Base-by-base conservation (phyloP, 2,888 invertebrate genomes). In the Pharmacophagus antenor region DNA sequence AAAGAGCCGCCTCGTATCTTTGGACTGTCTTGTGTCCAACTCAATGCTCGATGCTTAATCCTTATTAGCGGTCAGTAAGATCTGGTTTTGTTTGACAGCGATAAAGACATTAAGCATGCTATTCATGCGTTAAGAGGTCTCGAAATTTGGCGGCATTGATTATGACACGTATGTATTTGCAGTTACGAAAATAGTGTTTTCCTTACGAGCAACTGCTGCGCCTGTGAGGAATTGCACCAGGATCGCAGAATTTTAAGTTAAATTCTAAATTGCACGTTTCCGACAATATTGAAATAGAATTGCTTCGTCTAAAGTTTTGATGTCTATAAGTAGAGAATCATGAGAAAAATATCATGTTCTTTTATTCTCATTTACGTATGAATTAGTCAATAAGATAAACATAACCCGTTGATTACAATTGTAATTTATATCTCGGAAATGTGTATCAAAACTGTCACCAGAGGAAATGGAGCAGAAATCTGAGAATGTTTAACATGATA, bases 171-270 rank as follows among this genome's bases (percentile, higher is more conserved):
- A 31, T 17, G 42, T 20, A 25, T 42, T 23, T 42, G 17, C 17
- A 22, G 41, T 60, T 46, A 47, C 46, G 50, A 60, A 60, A 59
- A 60, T 8, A 31, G 46, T n/a, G 12, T 51, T 57, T 57, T 44
- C 27, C 7, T 46, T 57, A 51, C 51, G 20, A 18, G 27, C 12
- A 12, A 44, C 4, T 25, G 4, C 4, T 22, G 3, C 21, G 25
- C 25, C 4, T 31, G n/a, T 12, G 31, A 18, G 27, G 31, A 31
- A 22, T 51, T 51, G 15, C 23, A 52, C 2, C 44, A 25, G 17
- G 1, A 5, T 10, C 5, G 6, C 25, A 21, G 17, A 20, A 15
- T 15, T 47, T 18, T 21, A 54, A n/a, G 15, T 56, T 51, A 4
- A 17, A 12, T 31, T 22, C 25, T 23, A 20, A 46, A 44, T 44